Evolutionary conservation across 2,888 invertebrate genomes (phyloP), one percentile per base, ranked within the genome.

Genomic region (Molanna angustata): DNA sequence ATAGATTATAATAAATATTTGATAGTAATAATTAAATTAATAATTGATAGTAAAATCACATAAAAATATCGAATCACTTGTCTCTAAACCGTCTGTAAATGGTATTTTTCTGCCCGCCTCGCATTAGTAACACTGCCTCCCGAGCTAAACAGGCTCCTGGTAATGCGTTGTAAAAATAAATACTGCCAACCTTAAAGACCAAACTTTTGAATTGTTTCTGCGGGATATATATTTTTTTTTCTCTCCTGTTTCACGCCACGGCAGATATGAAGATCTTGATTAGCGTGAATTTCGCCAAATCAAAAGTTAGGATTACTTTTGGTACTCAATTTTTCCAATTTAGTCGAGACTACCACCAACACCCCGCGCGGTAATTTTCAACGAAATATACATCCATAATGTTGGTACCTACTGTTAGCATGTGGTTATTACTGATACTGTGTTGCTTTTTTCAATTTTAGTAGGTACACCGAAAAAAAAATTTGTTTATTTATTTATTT

Each of bases 131-230:
- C 19, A 7, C 42, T 20, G 21, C 13, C 17, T 35, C 11, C 32
- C 37, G 17, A 17, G 40, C 13, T 49, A 49, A 49, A 49, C 27
- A 31, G 31, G 27, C 41, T 49, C 41, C 19, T 19, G 13, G 18
- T 35, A 39, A 44, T 9, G 39, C 39, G 39, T 22, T 45, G 43
- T 51, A 51, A 51, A 51, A 51, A 51, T 43, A 51, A 51, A 51
- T 45, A 51, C 40, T 52, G 14, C 16, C 47, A 16, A 14, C 46
- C 39, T 41, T 52, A 46, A 52, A 27, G 41, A 35, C 16, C 13
- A 46, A 52, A 52, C 40, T 52, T 52, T 19, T 18, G 21, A 21
- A 33, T 19, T 32, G 51, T 51, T 22, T 20, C 19, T 6, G n/a
- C n/a, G 37, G 37, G 37, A 18, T 33, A 14, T 33, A 33, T 14